Conservation (phyloP, 2,797 vertebrate genomes). For the Poeciliopsis paucimaculata region DNA sequence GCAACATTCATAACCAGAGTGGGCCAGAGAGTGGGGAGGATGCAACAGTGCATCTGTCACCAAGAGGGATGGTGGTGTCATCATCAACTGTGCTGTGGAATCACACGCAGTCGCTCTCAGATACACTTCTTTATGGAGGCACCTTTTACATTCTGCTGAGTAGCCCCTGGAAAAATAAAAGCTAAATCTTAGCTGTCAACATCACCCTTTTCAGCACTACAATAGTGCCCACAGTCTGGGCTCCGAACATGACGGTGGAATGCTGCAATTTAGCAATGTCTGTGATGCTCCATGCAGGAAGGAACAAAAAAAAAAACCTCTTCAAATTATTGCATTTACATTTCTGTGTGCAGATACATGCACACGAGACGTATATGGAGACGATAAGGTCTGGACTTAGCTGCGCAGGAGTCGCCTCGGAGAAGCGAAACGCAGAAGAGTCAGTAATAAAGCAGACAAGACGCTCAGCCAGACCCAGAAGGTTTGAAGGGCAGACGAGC, state of each 20-base stretch:
- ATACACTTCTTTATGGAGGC: slow-evolving; percentile 79
- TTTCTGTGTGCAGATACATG: slow-evolving; percentile 19
- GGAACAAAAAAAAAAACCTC: slow-evolving; percentile 25
- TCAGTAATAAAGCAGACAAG: slow-evolving; percentile 95
- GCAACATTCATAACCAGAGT: slow-evolving; percentile 73
- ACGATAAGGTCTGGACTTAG: slow-evolving; percentile 81
- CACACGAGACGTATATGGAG: slow-evolving; percentile 75
- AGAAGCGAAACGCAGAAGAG: slow-evolving; percentile 93
- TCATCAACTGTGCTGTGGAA: slow-evolving; percentile 77
- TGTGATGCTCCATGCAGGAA: slow-evolving; percentile 42
- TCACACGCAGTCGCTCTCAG: slow-evolving; percentile 76
- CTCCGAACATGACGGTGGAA: slow-evolving; percentile 32
- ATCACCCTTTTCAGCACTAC: slow-evolving; percentile 63
- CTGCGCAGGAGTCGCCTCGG: slow-evolving; percentile 80
- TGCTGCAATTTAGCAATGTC: slow-evolving; percentile 52
- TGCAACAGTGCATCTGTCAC: slow-evolving; percentile 79
- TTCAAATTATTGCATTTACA: slow-evolving; percentile 1
- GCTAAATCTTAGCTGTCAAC: slow-evolving; percentile 79
- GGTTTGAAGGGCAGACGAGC: slow-evolving; percentile 84
- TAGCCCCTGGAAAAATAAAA: slow-evolving; percentile 79
- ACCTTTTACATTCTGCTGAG: slow-evolving; percentile 83
- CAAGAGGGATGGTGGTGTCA: slow-evolving; percentile 80
- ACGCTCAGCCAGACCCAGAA: slow-evolving; percentile 86
- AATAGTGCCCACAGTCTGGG: slow-evolving; percentile 67
- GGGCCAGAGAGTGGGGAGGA: slow-evolving; percentile 66